Percentiles rank a stretch among this genome's conserved stretches.
phyloP scores from a whole-genome alignment of 2,113 vertebrate genomes.

The Scartelaos histophorus region DNA sequence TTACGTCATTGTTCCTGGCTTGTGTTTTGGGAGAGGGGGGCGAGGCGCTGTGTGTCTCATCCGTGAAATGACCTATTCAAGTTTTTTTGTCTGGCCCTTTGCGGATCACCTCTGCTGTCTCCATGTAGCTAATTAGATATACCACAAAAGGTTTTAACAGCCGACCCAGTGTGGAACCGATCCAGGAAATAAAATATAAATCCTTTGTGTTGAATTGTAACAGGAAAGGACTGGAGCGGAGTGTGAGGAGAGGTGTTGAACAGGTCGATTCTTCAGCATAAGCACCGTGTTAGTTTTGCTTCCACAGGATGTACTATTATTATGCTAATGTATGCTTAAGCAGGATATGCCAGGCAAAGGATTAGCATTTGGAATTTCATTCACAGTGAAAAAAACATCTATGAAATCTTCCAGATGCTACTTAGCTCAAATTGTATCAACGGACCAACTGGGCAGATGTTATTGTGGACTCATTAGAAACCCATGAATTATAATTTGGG shows the following conservation, averaged over 20 bases:
- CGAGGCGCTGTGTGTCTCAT: constrained; percentile 27
- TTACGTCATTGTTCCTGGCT: constrained; percentile 65
- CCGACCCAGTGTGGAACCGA: constrained; percentile 38
- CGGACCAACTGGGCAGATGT: constrained; percentile 23
- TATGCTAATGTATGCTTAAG: constrained; percentile 53
- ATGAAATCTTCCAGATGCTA: constrained; percentile 24
- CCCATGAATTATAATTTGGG: constrained; percentile 34
- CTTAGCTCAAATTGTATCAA: constrained; percentile 32
- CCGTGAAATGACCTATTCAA: constrained; percentile 72
- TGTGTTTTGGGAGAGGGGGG: constrained; percentile 22
- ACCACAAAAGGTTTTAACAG: constrained; percentile 46
- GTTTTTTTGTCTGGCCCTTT: constrained; percentile 50
- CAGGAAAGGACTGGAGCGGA: constrained; percentile 39
- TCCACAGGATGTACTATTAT: constrained; percentile 50
- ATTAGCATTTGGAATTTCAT: constrained; percentile 47
- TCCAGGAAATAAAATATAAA: constrained; percentile 64
- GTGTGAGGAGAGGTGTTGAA: constrained; percentile 41
- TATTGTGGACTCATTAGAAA: constrained; percentile 33
- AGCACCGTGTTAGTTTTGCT: constrained; percentile 31
- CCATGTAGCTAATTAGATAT: constrained; percentile 65
- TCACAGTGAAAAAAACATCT: constrained; percentile 26
- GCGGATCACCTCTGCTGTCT: constrained; percentile 51
- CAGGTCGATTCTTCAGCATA: constrained; percentile 39
- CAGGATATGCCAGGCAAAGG: constrained; percentile 47
- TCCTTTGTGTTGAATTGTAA: constrained; percentile 66